These are phyloP conservation scores for Tillus elongatus DNA, from an alignment of 2,888 invertebrate genomes.

Conservation along the genomic window DNA sequence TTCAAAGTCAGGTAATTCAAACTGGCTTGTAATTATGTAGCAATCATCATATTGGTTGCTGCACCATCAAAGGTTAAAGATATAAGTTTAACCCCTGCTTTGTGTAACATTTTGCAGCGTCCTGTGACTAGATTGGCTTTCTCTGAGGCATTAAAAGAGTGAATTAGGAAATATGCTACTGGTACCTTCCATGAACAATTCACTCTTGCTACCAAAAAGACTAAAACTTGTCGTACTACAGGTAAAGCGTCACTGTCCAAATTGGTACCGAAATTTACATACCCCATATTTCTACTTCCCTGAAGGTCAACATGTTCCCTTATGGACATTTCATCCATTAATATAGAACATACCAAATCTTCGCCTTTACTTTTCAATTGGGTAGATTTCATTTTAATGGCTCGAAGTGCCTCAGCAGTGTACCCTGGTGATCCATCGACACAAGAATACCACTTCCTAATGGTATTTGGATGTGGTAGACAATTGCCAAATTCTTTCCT, in stretches of 20 bases:
- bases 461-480: slow-evolving; percentile 22
- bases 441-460: slow-evolving; percentile 21
- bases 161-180: slow-evolving; percentile 16
- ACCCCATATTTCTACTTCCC: slow-evolving; percentile 13
- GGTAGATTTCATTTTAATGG: slow-evolving; percentile 14
- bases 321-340: slow-evolving; percentile 22
- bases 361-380: slow-evolving; percentile 11
- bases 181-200: slow-evolving; percentile 15
- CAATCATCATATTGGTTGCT: slow-evolving; percentile 10
- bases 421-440: slow-evolving; percentile 23
- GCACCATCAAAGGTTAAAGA: slow-evolving; percentile 17
- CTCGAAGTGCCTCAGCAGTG: slow-evolving; percentile 18
- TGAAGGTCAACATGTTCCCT: slow-evolving; percentile 16
- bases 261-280: slow-evolving; percentile 14
- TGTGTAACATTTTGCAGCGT: slow-evolving; percentile 8
- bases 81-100: slow-evolving; percentile 8
- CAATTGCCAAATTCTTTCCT: no score
- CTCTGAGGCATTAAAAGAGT: slow-evolving; percentile 11
- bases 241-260: slow-evolving; percentile 13
- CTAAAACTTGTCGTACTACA: slow-evolving; percentile 13
- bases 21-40: neutral
- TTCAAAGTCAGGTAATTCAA: slow-evolving; percentile 1
- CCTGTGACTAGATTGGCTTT: slow-evolving; percentile 17
- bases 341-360: slow-evolving; percentile 10
- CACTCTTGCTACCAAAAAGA: slow-evolving; percentile 12